Evolutionary conservation across 1,140 invertebrate species (phyloP), one percentile per base, ranked within the genome.

Genomic region (Bombyx mandarina): DNA sequence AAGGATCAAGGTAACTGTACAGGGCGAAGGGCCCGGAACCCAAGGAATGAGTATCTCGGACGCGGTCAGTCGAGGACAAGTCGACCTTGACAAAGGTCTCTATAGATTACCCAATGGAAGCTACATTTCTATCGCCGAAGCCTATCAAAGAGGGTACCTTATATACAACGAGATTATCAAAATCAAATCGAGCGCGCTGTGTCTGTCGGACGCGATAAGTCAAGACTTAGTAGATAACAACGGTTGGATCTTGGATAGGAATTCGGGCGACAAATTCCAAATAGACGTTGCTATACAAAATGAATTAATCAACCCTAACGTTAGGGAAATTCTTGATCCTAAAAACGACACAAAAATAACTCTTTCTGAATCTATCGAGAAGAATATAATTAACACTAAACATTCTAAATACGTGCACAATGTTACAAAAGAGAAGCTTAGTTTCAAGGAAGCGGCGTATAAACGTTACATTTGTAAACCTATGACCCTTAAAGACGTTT

Each of bases 401-500:
- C 89, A 91, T 57, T 94, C 95, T 59, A 93, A 93, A 66, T 98
- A 95, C 73, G 80, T 94, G 57, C 93, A 97, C 69, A 90, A 90
- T 66, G 73, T 92, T 50, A 92, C 91, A 48, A 91, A 93, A 77
- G 93, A 95, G 77, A 94, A 92, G 76, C 72, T 98, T 44, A 89
- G 92, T 44, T 92, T 97, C 49, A 90, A 91, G 62, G 94, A 97
- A 77, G 97, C 97, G 45, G 89, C 93, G 58, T 90, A 92, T 63
- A 90, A 94, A 57, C 91, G 93, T 53, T 88, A 96, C 43, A 94
- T 99, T 60, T 90, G 93, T 22, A 97, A 96, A 88, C 97, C 97
- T 1, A 91, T 97, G 88, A 96, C 96, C 7, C 88, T 99, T 6
- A 96, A 97, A 86, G 96, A 98, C 69, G 92, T 94, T 60, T 90